Base-by-base conservation (phyloP, 2,113 vertebrate species). In the Brachyhypopomus gauderio region DNA sequence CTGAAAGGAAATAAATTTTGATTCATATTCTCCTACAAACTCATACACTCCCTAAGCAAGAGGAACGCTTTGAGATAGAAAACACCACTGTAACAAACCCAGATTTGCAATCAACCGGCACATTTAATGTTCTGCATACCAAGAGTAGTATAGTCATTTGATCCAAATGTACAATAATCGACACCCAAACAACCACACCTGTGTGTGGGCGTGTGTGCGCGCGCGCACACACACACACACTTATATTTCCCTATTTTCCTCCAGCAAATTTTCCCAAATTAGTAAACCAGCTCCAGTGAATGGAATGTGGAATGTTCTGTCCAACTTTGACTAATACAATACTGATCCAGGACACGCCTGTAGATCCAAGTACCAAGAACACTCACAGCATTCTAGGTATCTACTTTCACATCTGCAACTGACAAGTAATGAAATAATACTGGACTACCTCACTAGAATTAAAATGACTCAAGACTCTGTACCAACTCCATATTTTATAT, bases 331-430 rank as follows among this genome's bases (percentile, higher is more conserved):
- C 25, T 30, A 64, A 64, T 5, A 64, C 62, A 30, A 64, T 6
- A 20, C 27, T 11, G 12, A 52, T 52, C 30, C 27, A 34, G 34
- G 14, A 14, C 11, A 19, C 3, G 64, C 17, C 17, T 17, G 20
- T 2, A 67, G 17, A 52, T 14, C 11, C 45, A 52, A 14, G 45
- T 52, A 52, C 8, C 45, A 52, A 52, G 45, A 19, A 16, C 23
- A 27, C 23, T 63, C 23, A 64, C 23, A 14, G 3, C 22, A 48
- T n/a, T 77, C 48, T 25, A 22, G 11, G 27, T 12, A 20, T 77
- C 41, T n/a, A 64, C 41, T 36, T 56, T 56, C 63, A 67, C 62
- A 78, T 55, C 76, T 78, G 22, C 27, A 56, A 17, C 55, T 56
- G 52, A 66, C 5, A 5, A n/a, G 1, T 22, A 36, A 2, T 52